A percentile compares a stretch with the other conserved stretches of the same genome.
Evolutionary conservation across 2,113 vertebrate species (phyloP).

Genomic region (Oenanthe oenanthe): DNA sequence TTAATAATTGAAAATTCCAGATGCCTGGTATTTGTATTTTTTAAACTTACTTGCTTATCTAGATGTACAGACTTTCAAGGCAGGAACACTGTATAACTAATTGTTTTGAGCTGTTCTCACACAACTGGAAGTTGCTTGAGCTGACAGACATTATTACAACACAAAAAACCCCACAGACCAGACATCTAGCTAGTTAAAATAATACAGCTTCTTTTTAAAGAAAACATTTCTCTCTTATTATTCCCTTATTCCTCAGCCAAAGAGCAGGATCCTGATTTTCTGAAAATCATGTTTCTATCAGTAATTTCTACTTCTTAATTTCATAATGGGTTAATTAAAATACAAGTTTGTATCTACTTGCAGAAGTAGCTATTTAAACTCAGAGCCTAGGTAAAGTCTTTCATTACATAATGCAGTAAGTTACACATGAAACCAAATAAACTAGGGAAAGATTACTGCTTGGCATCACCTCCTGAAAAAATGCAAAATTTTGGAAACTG

Average conservation of each 20-base stretch:
- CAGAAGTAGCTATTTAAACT: not conserved
- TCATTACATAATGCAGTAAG: not conserved
- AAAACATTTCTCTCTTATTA: not conserved
- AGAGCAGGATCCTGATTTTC: not conserved
- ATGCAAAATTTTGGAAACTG: not conserved
- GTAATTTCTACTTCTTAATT: not conserved
- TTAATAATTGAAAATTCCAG: conserved; percentile 8
- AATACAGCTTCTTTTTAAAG: not conserved
- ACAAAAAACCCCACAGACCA: not conserved
- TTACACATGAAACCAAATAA: not conserved
- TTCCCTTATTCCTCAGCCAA: not conserved
- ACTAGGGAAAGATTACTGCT: not conserved
- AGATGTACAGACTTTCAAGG: conserved; percentile 15
- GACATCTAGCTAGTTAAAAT: not conserved
- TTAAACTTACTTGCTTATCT: conserved; percentile 37
- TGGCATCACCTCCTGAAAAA: not conserved
- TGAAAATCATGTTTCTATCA: not conserved
- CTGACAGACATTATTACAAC: not conserved
- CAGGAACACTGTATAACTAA: conserved; percentile 30
- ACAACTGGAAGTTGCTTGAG: not conserved
- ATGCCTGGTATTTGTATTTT: not conserved
- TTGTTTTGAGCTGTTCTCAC: conserved; percentile 36
- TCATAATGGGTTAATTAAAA: not conserved
- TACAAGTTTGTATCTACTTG: not conserved
- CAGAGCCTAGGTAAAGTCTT: not conserved